Evolutionary conservation across 2,797 vertebrate species (phyloP).

Genomic region (Sylvia borin): DNA sequence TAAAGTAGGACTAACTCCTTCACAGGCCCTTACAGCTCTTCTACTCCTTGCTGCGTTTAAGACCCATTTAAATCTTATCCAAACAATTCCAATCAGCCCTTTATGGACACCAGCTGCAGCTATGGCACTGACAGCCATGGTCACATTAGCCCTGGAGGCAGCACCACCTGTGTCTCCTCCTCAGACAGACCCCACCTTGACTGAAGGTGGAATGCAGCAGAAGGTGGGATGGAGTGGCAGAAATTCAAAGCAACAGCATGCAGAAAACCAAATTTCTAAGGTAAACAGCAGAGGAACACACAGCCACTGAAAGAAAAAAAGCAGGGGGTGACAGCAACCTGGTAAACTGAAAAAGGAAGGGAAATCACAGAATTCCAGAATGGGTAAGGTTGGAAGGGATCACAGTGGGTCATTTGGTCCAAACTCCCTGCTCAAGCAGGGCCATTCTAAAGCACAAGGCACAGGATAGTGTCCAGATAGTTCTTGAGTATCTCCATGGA

Average conservation of each 20-base stretch:
- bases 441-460: background rate
- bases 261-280: background rate
- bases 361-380: background rate
- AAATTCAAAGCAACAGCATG: background rate
- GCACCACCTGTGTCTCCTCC: fast-evolving
- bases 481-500: background rate
- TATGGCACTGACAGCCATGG: background rate
- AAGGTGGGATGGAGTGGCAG: fast-evolving
- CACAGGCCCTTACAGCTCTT: background rate
- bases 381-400: background rate
- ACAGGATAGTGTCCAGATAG: background rate
- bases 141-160: background rate
- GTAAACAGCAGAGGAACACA: background rate
- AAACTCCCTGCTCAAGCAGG: background rate
- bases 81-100: background rate
- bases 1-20: background rate
- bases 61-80: background rate
- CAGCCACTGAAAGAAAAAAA: background rate
- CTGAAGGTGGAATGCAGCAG: background rate
- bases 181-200: fast-evolving
- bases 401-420: background rate
- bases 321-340: background rate
- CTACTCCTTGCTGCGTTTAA: background rate
- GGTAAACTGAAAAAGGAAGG: background rate
- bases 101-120: background rate